A percentile compares a stretch with the other conserved stretches of the same genome.
Evolutionary conservation across 2,797 vertebrate species (phyloP).

Genomic region (Serranus cabrilla): DNA sequence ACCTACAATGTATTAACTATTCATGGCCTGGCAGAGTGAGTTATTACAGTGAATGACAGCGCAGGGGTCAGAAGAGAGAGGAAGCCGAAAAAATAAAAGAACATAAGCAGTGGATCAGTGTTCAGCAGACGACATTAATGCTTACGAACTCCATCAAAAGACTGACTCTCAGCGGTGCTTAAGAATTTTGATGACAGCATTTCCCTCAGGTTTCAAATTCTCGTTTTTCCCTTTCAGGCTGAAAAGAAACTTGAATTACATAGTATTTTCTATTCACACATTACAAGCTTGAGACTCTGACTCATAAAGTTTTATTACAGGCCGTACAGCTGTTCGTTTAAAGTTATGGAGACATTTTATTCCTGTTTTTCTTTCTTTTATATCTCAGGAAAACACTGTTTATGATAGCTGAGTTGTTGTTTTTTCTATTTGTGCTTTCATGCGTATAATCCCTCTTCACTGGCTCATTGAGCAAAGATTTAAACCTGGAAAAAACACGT

Average conservation of each 20-base stretch:
- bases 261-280: slow-evolving; percentile 1
- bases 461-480: not conserved
- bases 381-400: slow-evolving; percentile 17
- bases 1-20: slow-evolving; percentile 64
- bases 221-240: slow-evolving; percentile 5
- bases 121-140: slow-evolving; percentile 9
- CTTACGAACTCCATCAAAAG: slow-evolving; percentile 22
- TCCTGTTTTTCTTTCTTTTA: slow-evolving; percentile 2
- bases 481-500: not conserved
- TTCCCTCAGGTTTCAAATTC: slow-evolving; percentile 8
- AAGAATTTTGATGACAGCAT: not conserved
- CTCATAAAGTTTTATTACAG: slow-evolving; percentile 1
- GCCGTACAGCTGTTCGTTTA: slow-evolving; percentile 1
- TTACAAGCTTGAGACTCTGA: not conserved
- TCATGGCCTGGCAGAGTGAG: slow-evolving; percentile 52
- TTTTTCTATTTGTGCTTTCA: slow-evolving; percentile 13
- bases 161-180: not conserved
- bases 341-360: not conserved
- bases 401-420: not conserved
- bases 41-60: slow-evolving; percentile 52
- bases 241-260: slow-evolving; percentile 11
- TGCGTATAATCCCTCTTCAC: slow-evolving; percentile 16
- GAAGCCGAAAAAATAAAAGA: not conserved
- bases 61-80: slow-evolving; percentile 32
- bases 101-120: slow-evolving; percentile 1